Base-by-base conservation (phyloP, 2,113 vertebrate species). In the Sprattus sprattus region DNA sequence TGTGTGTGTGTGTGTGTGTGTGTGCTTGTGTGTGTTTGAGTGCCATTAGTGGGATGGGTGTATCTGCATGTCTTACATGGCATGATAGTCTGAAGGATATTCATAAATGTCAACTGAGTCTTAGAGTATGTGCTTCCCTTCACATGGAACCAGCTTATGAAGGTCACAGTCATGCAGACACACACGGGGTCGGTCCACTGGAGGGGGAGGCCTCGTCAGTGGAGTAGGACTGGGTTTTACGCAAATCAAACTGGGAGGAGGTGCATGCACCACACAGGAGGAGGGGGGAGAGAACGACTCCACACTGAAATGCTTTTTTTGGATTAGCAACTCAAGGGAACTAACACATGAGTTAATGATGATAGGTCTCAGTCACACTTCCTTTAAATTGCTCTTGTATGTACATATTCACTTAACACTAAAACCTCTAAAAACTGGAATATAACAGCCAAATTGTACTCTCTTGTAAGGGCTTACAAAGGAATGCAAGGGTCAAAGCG, bases 71-170 rank as follows among this genome's bases (percentile, higher is more conserved):
- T 78, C 4, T 32, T 78, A 4, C 39, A 39, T 78, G 71, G 11
- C 7, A 9, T 71, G 64, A 39, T 13, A 16, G 71, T 16, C 71
- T 78, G 28, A 78, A 78, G 13, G 28, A 39, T 39, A 39, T 78
- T 13, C 2, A 3, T 32, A 3, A 15, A 15, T 78, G 71, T 78
- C 28, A 15, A 28, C 10, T 78, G 71, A 39, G 60, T 78, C 71
- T 78, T 5, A 4, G 46, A 15, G 71, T 32, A 50, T 78, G 46
- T 86, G 45, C 52, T 85, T 44, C 32, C 95, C 95, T 96, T 97
- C 95, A 95, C 95, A 96, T 96, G 95, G 96, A 96, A 95, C 93
- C 96, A 95, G 95, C 96, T 96, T 96, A 91, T 89, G 67, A 85
- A 86, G 13, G 85, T 85, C 93, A 96, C 85, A 95, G 39, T 87